Conservation (phyloP, 2,113 vertebrate species). For the Ursus arctos region DNA sequence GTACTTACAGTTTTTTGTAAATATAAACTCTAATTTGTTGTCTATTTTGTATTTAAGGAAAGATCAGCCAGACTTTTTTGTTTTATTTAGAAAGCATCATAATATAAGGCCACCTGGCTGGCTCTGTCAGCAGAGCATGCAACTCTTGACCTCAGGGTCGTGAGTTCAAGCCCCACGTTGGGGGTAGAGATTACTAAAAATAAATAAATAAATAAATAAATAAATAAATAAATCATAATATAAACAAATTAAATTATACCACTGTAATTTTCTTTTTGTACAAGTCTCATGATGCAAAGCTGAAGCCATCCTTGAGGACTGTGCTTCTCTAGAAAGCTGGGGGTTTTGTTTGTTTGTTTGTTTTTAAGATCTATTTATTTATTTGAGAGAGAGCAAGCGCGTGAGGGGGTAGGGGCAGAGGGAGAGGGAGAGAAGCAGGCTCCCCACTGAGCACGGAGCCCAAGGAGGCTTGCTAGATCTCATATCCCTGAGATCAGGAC, state of each 20-base stretch:
- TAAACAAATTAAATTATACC: slow-evolving; percentile 89
- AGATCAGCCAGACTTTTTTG: slow-evolving; percentile 80
- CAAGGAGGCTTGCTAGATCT: background rate
- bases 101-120: slow-evolving; percentile 65
- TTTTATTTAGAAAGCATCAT: slow-evolving; percentile 88
- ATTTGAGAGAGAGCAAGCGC: background rate
- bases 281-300: slow-evolving; percentile 79
- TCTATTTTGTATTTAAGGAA: slow-evolving; percentile 87
- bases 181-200: background rate
- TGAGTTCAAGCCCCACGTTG: background rate
- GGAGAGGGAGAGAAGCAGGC: background rate
- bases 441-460: background rate
- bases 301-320: slow-evolving; percentile 59
- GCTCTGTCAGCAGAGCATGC: background rate
- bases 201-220: background rate
- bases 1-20: slow-evolving; percentile 83
- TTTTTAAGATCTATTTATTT: background rate
- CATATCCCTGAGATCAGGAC: background rate
- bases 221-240: slow-evolving; percentile 75
- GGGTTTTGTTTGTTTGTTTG: background rate
- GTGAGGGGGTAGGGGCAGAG: background rate
- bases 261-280: slow-evolving; percentile 84
- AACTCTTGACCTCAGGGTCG: background rate
- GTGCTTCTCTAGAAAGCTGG: slow-evolving; percentile 84
- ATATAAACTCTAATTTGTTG: slow-evolving; percentile 89